These are phyloP conservation scores for Pyrgilauda ruficollis DNA, from an alignment of 2,113 vertebrate species.

Conservation along the genomic window DNA sequence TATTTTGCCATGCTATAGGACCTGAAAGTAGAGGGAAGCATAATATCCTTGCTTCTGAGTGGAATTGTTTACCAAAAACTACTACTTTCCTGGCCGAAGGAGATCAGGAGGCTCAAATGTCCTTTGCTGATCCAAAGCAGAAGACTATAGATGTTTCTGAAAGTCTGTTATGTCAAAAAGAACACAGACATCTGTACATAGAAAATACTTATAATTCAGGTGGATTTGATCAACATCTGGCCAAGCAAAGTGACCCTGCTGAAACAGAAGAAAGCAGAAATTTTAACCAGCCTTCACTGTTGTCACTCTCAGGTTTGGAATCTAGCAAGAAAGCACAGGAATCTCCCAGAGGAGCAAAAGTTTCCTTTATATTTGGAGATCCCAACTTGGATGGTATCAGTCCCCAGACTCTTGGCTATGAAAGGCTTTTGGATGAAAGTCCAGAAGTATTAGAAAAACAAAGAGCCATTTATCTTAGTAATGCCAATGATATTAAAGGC, in stretches of 20 bases:
- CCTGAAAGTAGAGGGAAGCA: slow-evolving; percentile 81
- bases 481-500: slow-evolving; percentile 87
- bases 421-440: slow-evolving; percentile 91
- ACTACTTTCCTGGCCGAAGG: slow-evolving; percentile 83
- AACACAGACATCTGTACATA: slow-evolving; percentile 83
- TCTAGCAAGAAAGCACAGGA: slow-evolving; percentile 83
- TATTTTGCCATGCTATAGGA: slow-evolving; percentile 73
- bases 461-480: slow-evolving; percentile 82
- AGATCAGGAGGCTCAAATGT: slow-evolving; percentile 81
- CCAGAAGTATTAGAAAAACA: slow-evolving; percentile 87
- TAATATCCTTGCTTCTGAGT: slow-evolving; percentile 86
- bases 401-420: slow-evolving; percentile 91
- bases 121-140: slow-evolving; percentile 82
- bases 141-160: slow-evolving; percentile 79
- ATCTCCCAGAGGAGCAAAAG: slow-evolving; percentile 89
- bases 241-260: slow-evolving; percentile 74
- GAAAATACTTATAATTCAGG: slow-evolving; percentile 81
- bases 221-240: slow-evolving; percentile 75
- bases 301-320: slow-evolving; percentile 82
- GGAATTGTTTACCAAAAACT: slow-evolving; percentile 85
- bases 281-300: slow-evolving; percentile 78
- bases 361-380: slow-evolving; percentile 98
- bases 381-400: slow-evolving; percentile 83
- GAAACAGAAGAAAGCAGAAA: slow-evolving; percentile 81
- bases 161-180: slow-evolving; percentile 79